Base-by-base conservation (phyloP, 2,797 vertebrate species). In the Steatocranus sp. region DNA sequence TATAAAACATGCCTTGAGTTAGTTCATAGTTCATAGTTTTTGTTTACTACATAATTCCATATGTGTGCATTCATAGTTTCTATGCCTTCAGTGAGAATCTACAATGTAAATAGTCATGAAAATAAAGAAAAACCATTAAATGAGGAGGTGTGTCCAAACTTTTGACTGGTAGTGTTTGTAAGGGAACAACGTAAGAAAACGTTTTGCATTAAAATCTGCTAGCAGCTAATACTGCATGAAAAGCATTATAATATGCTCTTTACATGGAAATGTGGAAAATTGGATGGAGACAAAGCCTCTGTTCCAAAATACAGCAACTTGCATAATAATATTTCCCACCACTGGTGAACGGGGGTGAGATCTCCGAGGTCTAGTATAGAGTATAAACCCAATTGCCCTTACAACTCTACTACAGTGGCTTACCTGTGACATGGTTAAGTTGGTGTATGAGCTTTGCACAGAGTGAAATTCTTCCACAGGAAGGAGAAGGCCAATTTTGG, bases 401-500 rank as follows among this genome's bases (percentile, higher is more conserved):
- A 14, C 7, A 32, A 14, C 10, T 49, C 43, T n/a, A 2, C 68
- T 32, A 3, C 6, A 3, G 11, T 78, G 36, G 23, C 92, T 61
- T 94, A 96, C 96, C 95, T 94, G 91, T 56, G 79, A 86, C 32
- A 79, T 14, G 61, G 80, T 90, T 18, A 53, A 4, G 83, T 84
- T 82, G 46, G 89, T 86, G 36, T 81, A 89, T 49, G 83, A 92
- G 76, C 89, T 94, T 78, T 87, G 92, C 88, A 92, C 51, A 3
- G 82, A 88, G 80, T 94, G 87, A 75, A 95, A 89, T 80, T 93
- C 91, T 53, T 94, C 91, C 11, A 70, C 77, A 70, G 95, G 95
- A 12, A 95, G 88, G 2, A 97, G 87, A 8, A 89, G 89, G 74
- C 95, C 91, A 38, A 99, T 97, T 90, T 96, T 97, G 85, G 90